A percentile compares a stretch with the other conserved stretches of the same genome.
These are phyloP conservation scores for Macrophya alboannulata DNA, from an alignment of 2,888 invertebrate species.

Conservation along the genomic window DNA sequence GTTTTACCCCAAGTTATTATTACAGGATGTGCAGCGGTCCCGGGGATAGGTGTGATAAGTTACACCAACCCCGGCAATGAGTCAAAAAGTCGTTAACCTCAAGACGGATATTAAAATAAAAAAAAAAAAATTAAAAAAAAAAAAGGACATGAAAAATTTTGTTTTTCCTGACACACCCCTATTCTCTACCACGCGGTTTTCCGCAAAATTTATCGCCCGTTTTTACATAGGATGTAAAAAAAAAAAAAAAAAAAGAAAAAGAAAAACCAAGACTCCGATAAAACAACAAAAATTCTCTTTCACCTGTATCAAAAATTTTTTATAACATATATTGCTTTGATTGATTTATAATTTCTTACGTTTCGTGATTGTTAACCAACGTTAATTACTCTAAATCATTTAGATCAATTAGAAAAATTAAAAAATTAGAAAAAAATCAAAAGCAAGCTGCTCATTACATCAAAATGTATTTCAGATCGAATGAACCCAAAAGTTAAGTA, in stretches of 20 bases:
- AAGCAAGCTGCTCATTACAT: too few species aligned
- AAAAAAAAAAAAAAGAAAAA: too few species aligned
- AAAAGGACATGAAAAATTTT: background rate
- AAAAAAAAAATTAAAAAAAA: background rate
- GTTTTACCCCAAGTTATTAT: too few species aligned
- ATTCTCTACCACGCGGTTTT: background rate
- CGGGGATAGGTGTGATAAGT: background rate
- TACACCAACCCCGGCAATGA: slow-evolving; percentile 6
- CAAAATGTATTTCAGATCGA: too few species aligned
- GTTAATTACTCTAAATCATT: too few species aligned
- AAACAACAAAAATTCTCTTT: background rate
- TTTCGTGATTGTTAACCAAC: background rate
- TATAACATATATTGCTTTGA: background rate
- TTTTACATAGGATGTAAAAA: background rate
- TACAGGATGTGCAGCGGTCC: background rate
- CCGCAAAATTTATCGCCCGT: background rate
- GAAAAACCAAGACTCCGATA: background rate
- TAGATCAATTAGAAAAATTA: too few species aligned
- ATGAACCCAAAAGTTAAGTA: too few species aligned
- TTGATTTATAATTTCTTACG: background rate
- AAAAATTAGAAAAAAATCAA: too few species aligned
- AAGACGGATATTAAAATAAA: slow-evolving; percentile 6
- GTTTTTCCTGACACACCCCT: background rate
- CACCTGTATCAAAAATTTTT: background rate
- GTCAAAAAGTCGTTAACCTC: slow-evolving; percentile 1